Base-by-base conservation (phyloP, 2,797 vertebrate species). In the Mormyrops boulengeri region DNA sequence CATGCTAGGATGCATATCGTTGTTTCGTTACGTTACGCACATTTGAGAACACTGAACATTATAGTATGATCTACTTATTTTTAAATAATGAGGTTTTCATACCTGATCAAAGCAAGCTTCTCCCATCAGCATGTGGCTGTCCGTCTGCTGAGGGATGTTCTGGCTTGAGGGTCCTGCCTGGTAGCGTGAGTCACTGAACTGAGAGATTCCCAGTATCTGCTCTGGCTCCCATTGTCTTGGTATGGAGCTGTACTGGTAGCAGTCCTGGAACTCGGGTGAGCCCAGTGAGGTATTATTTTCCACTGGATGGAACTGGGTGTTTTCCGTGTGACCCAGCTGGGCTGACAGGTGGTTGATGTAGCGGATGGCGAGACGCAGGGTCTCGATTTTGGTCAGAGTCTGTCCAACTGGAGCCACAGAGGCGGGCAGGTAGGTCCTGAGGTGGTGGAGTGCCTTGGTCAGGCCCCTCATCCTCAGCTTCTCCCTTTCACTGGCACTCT, bases 321-420 rank as follows among this genome's bases (percentile, higher is more conserved):
- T 90, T 86, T 90, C 90, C 84, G 90, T 49, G 88, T 94, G 92
- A 80, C 94, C 95, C 91, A 96, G 94, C 92, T 95, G 91, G 80
- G 91, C 90, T 3, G 90, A 80, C 38, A 88, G 88, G 50, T 90
- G 90, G 8, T 89, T 88, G 77, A 92, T 92, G 85, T 91, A 82
- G 41, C 90, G 92, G 26, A 93, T 87, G 88, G 92, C 89, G 52
- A 92, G 85, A 84, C 90, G 92, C 89, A 93, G 92, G 44, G 91
- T 93, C 90, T 95, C 92, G 84, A 93, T 93, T 90, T 95, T 93
- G 91, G 94, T 95, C 62, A 95, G 92, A 90, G 5, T 94, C 92
- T 94, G 94, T 0, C 93, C 94, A 0, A 85, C 82, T 2, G 95
- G 94, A 0, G 91, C 93, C 91, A 95, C 92, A 0, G 93, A 90